Base-by-base conservation (phyloP, 2,888 invertebrate genomes). In the Spodoptera picta region DNA sequence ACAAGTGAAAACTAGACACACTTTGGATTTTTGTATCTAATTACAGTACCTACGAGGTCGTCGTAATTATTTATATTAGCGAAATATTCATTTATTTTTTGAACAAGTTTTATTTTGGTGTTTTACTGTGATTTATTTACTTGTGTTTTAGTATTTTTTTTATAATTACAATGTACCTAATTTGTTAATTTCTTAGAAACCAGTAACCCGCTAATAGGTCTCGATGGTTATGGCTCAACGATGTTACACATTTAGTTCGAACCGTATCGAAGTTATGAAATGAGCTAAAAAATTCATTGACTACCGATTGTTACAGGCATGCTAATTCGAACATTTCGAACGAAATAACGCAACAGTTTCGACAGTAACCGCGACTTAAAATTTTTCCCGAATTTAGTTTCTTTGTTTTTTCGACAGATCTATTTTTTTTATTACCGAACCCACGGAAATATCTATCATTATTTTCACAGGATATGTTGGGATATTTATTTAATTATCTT, bases 241-340 rank as follows among this genome's bases (percentile, higher is more conserved):
- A 87, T 87, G 92, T 92, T 91, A 90, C 91, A 92, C 89, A 91
- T 91, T 92, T 89, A 82, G 87, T 83, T 76, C 88, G 86, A 87
- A 93, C 90, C 91, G 93, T 90, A 90, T 90, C 93, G 88, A 62
- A 74, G 75, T 93, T 90, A 82, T 81, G 87, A 90, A 90, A 90
- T 86, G 77, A 63, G 81, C 72, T 84, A 89, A 92, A 90, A 90
- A 90, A 86, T 82, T 83, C 83, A 87, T 86, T 83, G 84, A 80
- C 77, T 79, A 85, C 83, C 55, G 60, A 67, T 67, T 89, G 89
- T 88, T 88, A 87, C 90, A 84, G 81, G 87, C 85, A 92, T 91
- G 91, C 89, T 93, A 94, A 94, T 93, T 91, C 81, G 78, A 63
- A 61, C 61, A 94, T 93, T 93, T 91, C 81, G 78, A 63, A 61